Evolutionary conservation across 2,113 vertebrate genomes (phyloP), one percentile per base, ranked within the genome.

Genomic region (Daphoenositta chrysoptera): DNA sequence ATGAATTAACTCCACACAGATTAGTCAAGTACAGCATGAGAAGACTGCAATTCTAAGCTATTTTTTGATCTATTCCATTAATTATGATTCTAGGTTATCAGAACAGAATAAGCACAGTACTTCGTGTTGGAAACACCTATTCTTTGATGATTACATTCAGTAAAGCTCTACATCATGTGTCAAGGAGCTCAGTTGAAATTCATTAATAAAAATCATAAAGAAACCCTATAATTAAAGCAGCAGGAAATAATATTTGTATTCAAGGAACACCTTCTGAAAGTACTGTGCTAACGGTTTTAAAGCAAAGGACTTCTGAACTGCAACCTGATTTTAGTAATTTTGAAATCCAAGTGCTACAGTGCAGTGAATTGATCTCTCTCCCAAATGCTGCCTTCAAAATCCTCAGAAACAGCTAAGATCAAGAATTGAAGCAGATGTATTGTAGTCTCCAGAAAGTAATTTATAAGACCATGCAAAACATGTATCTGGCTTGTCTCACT

Each of bases 201-300:
- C 42, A 86, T 95, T 97, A 94, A 94, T 82, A 91, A 90, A 86
- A 94, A 91, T 64, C 76, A 40, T 56, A 61, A 79, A 70, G 73
- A 96, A 94, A 90, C 10, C 35, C 19, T 92, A 92, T 94, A 82
- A 95, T 95, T 95, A 94, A 91, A 94, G 88, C 69, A 97, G 50
- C 42, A 85, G 65, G 19, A 97, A 96, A 90, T 81, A 82, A 15
- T 81, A 92, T 72, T 95, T 91, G 57, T 64, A 95, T 96, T 97
- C 79, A 96, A 78, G 42, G 48, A 96, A 57, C 26, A 91, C 53
- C 57, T 85, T 94, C 69, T 75, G 83, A 79, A 82, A 80, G 72
- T 73, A 66, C 24, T 13, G 5, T 57, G 44, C 64, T 92, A 83
- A 95, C 0, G 0, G 57, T 91, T 96, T 96, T 95, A 77, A 96